Evolutionary conservation across 2,113 vertebrate species (phyloP), one percentile per base, ranked within the genome.

Genomic region (Macquaria ambigua): DNA sequence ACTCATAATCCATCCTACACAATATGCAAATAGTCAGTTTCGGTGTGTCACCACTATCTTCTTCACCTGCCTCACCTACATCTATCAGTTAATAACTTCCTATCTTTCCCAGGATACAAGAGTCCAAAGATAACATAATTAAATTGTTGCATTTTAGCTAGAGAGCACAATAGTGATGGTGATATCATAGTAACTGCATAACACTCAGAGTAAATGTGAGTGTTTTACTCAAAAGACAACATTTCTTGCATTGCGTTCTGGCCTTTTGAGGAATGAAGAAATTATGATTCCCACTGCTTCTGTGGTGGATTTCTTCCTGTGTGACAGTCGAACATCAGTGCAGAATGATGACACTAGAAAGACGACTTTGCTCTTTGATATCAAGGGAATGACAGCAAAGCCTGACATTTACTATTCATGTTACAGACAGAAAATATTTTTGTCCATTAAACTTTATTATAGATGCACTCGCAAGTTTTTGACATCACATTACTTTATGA

Each of bases 321-420:
- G 76, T 70, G 48, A 77, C 74, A 82, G 72, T 73, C 25, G 11
- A 79, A 76, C 52, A 63, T 84, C 66, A 64, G 14, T 66, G n/a
- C 59, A 67, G 53, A 55, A 43, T 59, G 75, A 62, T 80, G 81
- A 75, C 31, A 69, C 50, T 78, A 48, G 14, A 79, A 86, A 81
- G 77, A 68, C 31, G 21, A 56, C n/a, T 68, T 66, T 67, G 46
- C 79, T 68, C 66, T 85, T 83, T 85, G 71, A 90, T 83, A 52
- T 23, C 52, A 76, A 37, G 48, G 73, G 18, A 46, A 43, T 83
- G 64, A 84, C 81, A 84, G 59, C 66, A 80, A 79, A 82, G 81
- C 59, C 56, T 80, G 59, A 87, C 70, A 48, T 79, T 63, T 55
- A 69, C 61, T 61, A 20, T 31, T 83, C 61, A 79, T 77, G 64